phyloP scores from a whole-genome alignment of 2,888 invertebrate species.

The Tubulanus polymorphus region DNA sequence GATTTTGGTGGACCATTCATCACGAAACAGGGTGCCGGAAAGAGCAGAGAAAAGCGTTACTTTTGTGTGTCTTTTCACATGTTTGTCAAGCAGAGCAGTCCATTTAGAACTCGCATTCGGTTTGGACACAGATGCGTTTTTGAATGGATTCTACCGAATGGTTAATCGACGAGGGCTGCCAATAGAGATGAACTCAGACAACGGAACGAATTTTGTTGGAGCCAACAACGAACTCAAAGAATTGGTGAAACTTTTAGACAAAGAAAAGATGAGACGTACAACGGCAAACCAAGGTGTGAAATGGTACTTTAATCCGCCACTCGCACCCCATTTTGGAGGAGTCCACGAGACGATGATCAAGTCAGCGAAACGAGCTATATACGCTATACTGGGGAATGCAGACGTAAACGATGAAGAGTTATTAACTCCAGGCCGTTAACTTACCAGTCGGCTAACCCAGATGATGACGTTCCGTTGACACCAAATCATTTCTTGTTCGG shows the following conservation, averaged over 20 bases:
- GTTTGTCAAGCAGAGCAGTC: conserved; percentile 6
- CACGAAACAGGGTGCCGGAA: conserved; percentile 6
- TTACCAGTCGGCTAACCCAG: conserved; percentile 5
- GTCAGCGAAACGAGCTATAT: conserved; percentile 13
- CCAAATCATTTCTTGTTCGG: conserved; percentile 15
- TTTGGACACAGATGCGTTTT: conserved; percentile 12
- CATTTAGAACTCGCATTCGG: conserved; percentile 9
- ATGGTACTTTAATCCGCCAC: conserved; percentile 17
- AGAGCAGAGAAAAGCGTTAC: conserved; percentile 1
- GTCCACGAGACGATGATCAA: conserved; percentile 16
- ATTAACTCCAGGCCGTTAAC: conserved; percentile 9
- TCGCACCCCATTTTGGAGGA: conserved; percentile 17
- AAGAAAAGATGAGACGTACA: conserved; percentile 7
- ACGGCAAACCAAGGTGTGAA: conserved; percentile 9
- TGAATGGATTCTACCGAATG: conserved; percentile 20
- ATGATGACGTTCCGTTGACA: conserved; percentile 7
- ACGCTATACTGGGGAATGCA: conserved; percentile 8
- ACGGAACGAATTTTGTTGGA: conserved; percentile 21
- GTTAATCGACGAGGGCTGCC: conserved; percentile 18
- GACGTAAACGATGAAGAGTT: conserved; percentile 18
- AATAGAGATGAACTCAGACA: conserved; percentile 13
- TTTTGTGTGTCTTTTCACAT: conserved; percentile 8
- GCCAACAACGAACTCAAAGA: conserved; percentile 13
- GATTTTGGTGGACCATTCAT: conserved; percentile 9
- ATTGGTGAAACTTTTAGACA: conserved; percentile 10